Conservation (phyloP, 2,888 invertebrate species). For the Fragum whitleyi region DNA sequence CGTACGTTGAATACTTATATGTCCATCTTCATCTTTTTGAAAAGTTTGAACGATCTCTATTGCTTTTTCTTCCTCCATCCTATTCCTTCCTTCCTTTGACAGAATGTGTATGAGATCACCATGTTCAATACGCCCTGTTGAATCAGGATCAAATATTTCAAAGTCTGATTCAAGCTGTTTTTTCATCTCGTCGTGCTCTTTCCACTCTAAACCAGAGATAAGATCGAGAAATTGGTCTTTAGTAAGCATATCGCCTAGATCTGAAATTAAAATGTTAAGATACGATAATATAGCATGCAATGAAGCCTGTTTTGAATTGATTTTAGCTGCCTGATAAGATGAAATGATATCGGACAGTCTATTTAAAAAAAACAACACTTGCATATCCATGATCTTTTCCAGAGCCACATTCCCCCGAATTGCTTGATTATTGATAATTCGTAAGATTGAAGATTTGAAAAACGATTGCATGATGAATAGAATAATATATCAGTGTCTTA, state of each 20-base stretch:
- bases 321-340: too few species aligned
- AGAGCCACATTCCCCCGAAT: too few species aligned
- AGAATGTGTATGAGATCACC: constrained; percentile 43
- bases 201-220: constrained; percentile 50
- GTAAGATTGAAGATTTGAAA: too few species aligned
- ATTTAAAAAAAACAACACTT: too few species aligned
- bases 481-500: too few species aligned
- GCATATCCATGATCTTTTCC: too few species aligned
- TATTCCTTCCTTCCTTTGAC: constrained; percentile 38
- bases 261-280: constrained; percentile 22
- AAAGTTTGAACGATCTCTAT: constrained; percentile 34
- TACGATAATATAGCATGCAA: neutral
- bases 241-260: constrained; percentile 40
- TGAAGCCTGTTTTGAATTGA: too few species aligned
- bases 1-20: constrained; percentile 22
- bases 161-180: constrained; percentile 38
- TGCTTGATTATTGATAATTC: too few species aligned
- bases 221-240: constrained; percentile 50
- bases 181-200: constrained; percentile 29
- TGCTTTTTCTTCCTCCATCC: constrained; percentile 38
- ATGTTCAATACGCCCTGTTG: constrained; percentile 26
- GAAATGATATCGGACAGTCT: too few species aligned
- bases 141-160: constrained; percentile 35
- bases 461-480: too few species aligned
- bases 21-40: constrained; percentile 45